Evolutionary conservation across 2,797 vertebrate species (phyloP).

Genomic region (Glossophaga mutica): DNA sequence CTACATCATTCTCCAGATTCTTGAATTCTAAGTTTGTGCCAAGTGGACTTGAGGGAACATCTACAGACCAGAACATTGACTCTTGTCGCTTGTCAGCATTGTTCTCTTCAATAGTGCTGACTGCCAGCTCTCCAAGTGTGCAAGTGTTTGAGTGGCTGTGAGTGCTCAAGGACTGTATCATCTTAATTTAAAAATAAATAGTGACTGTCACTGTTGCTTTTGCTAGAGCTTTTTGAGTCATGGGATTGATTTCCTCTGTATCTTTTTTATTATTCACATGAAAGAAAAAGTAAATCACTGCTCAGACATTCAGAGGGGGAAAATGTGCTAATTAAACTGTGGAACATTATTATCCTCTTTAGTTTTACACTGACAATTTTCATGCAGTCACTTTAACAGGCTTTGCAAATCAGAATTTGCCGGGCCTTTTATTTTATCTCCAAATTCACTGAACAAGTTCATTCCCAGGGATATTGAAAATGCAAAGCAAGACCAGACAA

Average conservation of each 20-base stretch:
- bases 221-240: conserved; percentile 28
- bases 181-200: conserved; percentile 57
- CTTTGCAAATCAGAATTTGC: conserved; percentile 58
- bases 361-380: conserved; percentile 53
- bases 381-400: conserved; percentile 49
- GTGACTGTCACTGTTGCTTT: not conserved
- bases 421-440: conserved; percentile 48
- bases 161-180: not conserved
- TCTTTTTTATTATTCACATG: conserved; percentile 22
- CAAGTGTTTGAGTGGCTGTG: not conserved
- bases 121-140: not conserved
- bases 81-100: not conserved
- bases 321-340: conserved; percentile 68
- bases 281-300: conserved; percentile 37
- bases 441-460: conserved; percentile 58
- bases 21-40: not conserved
- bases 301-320: not conserved
- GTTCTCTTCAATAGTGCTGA: not conserved
- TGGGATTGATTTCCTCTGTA: not conserved
- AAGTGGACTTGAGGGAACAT: not conserved
- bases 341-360: conserved; percentile 62
- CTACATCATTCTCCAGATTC: conserved; percentile 3
- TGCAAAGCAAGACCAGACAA: conserved; percentile 47
- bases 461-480: conserved; percentile 61
- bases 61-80: not conserved